Evolutionary conservation across 2,113 vertebrate species (phyloP).

Genomic region (Pseudolaguvia tuberculata): DNA sequence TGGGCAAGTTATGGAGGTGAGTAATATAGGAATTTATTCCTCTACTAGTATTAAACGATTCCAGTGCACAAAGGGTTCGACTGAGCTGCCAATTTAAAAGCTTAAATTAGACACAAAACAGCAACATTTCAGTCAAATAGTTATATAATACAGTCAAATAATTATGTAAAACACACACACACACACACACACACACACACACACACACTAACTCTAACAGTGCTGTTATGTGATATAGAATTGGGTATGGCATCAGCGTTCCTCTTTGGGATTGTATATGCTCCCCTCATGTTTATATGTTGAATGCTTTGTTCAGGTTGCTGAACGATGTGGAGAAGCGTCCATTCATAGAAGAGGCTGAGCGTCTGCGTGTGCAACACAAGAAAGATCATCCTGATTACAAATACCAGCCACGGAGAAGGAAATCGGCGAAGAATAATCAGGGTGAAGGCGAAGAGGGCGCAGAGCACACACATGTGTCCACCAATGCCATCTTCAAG

Average conservation of each 20-base stretch:
- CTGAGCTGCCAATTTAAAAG: neutral
- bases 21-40: conserved; percentile 26
- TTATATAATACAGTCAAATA: no score
- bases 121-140: neutral
- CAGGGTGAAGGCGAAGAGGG: conserved; percentile 86
- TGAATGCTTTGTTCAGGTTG: conserved; percentile 63
- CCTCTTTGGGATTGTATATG: neutral
- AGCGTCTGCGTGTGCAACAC: conserved; percentile 92
- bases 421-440: conserved; percentile 94
- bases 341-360: conserved; percentile 94
- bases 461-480: conserved; percentile 87
- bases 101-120: neutral
- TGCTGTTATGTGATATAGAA: no score
- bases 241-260: no score
- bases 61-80: neutral
- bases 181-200: neutral
- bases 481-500: conserved; percentile 94
- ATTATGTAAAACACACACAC: no score
- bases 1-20: conserved; percentile 95
- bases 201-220: neutral
- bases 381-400: conserved; percentile 98
- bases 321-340: conserved; percentile 92
- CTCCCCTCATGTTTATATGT: neutral
- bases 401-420: conserved; percentile 91
- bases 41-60: no score